Conservation (phyloP, 2,113 vertebrate genomes). For the Astatotilapia flaviijosephi region DNA sequence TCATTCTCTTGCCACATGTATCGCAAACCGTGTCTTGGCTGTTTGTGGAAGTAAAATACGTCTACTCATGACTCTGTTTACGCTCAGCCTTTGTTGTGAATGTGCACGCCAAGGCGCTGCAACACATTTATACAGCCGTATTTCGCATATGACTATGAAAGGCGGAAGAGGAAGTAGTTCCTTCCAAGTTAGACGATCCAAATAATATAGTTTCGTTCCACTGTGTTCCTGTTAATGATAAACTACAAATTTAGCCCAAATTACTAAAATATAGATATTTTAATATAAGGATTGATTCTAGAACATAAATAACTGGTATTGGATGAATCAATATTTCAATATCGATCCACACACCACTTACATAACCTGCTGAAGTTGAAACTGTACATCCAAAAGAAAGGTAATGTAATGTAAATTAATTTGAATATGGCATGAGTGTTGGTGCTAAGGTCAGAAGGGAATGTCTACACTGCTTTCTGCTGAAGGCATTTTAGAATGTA, state of each 20-base stretch:
- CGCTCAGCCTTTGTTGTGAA: not conserved
- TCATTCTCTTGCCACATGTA: not conserved
- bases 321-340: accelerated
- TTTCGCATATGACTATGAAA: not conserved
- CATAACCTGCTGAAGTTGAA: not conserved
- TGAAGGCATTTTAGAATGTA: not conserved
- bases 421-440: not conserved
- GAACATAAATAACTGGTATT: not conserved
- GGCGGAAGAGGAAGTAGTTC: not conserved
- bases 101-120: accelerated
- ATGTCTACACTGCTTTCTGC: not conserved
- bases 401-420: not conserved
- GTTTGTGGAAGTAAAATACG: not conserved
- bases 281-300: not conserved
- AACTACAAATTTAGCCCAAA: not conserved
- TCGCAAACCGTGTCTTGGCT: not conserved
- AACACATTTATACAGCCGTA: not conserved
- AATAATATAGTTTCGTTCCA: not conserved
- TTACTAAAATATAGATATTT: not conserved
- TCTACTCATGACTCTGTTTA: not conserved
- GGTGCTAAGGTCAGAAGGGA: not conserved
- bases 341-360: not conserved
- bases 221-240: not conserved
- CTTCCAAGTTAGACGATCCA: not conserved
- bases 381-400: not conserved